phyloP scores from a whole-genome alignment of 2,888 invertebrate genomes.

The Tinea trinotella region DNA sequence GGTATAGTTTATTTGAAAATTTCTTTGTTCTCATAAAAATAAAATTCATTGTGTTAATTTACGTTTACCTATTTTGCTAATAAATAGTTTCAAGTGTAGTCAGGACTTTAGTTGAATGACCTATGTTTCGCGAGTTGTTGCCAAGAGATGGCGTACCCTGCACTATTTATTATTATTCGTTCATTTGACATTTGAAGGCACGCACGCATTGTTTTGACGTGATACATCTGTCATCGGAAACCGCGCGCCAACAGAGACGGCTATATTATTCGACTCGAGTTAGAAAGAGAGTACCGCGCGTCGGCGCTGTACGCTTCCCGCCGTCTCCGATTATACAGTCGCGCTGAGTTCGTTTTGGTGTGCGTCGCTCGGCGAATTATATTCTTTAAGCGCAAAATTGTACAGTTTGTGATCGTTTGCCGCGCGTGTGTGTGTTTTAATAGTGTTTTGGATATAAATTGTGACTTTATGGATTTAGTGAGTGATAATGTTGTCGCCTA shows the following conservation, averaged over 20 bases:
- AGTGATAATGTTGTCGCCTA: constrained; percentile 62
- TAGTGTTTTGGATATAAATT: not conserved
- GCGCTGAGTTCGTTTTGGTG: constrained; percentile 50
- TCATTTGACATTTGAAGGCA: constrained; percentile 13
- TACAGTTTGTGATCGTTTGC: not conserved
- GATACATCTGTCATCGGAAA: constrained; percentile 47
- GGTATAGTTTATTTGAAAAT: no score
- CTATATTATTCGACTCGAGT: constrained; percentile 28
- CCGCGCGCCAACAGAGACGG: constrained; percentile 38
- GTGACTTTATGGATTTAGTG: not conserved
- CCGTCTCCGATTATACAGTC: constrained; percentile 50
- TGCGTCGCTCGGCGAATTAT: constrained; percentile 30
- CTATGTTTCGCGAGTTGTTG: not conserved
- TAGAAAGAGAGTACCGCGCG: constrained; percentile 43
- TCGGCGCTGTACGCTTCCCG: constrained; percentile 55
- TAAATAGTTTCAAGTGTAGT: no score
- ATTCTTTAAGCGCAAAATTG: not conserved
- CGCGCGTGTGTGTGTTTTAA: not conserved
- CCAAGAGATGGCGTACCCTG: constrained; percentile 1
- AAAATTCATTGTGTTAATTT: no score
- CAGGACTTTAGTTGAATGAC: not conserved
- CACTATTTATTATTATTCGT: constrained; percentile 9
- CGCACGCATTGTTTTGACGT: constrained; percentile 68
- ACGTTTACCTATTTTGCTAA: no score
- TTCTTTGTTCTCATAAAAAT: no score